Conservation (phyloP, 1,140 invertebrate genomes). For the Magallana gigas region DNA sequence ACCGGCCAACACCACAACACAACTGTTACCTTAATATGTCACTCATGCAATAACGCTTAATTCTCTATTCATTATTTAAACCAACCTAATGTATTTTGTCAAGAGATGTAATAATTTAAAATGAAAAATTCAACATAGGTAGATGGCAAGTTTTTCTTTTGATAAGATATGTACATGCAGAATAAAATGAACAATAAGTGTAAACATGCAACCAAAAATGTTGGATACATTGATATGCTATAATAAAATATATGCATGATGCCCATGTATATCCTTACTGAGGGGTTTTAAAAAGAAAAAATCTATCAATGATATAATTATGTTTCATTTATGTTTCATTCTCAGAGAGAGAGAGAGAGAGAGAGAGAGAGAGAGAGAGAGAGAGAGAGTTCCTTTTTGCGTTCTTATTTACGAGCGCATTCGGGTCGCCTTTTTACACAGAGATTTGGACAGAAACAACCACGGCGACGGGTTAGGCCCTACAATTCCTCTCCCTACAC, state of each 20-base stretch:
- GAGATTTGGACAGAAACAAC: not conserved
- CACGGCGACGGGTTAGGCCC: not conserved
- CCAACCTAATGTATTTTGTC: conserved; percentile 8
- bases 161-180: not conserved
- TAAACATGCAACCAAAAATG: not conserved
- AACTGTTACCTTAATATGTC: not conserved
- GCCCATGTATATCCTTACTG: too few relatives aligned
- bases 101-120: not conserved
- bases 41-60: not conserved
- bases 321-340: too few relatives aligned
- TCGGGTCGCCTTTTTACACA: not conserved
- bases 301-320: too few relatives aligned
- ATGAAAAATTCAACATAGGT: too few relatives aligned
- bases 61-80: not conserved
- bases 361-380: too few relatives aligned
- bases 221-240: too few relatives aligned
- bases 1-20: not conserved
- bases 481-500: not conserved
- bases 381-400: too few relatives aligned
- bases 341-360: too few relatives aligned
- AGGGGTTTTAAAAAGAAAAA: too few relatives aligned
- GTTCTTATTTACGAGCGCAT: not conserved
- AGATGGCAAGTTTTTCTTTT: too few relatives aligned
- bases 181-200: not conserved
- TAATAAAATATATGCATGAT: too few relatives aligned